Conservation (phyloP, 2,113 vertebrate genomes). For the Mobula birostris region DNA sequence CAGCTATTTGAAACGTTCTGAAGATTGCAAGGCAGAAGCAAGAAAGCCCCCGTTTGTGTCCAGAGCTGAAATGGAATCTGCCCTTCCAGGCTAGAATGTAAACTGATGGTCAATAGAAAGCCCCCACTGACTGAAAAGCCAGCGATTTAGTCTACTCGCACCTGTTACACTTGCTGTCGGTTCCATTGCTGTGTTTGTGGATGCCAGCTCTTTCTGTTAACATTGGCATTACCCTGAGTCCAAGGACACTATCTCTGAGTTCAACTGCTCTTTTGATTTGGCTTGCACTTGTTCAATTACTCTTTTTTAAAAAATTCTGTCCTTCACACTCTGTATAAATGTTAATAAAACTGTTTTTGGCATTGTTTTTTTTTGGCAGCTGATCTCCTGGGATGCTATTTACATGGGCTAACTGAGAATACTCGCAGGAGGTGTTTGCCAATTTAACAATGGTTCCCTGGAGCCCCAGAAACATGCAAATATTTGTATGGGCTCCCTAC, state of each 20-base stretch:
- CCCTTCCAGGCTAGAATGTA: neutral
- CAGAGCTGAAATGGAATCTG: constrained; percentile 5
- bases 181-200: neutral
- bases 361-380: neutral
- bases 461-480: neutral
- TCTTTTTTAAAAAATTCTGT: neutral
- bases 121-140: neutral
- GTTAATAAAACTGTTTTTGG: neutral
- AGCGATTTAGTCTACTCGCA: neutral
- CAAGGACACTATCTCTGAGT: neutral
- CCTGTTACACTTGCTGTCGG: neutral
- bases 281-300: neutral
- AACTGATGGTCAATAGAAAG: constrained; percentile 13
- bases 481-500: neutral
- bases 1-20: neutral
- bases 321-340: neutral
- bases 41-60: neutral
- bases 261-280: neutral
- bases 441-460: neutral
- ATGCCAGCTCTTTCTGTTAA: neutral
- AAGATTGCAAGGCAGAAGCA: neutral
- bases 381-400: neutral
- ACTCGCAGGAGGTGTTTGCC: neutral
- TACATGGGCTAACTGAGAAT: neutral
- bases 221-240: neutral